Evolutionary conservation across 2,113 vertebrate genomes (phyloP).

Genomic region (Odobenus rosmarus): DNA sequence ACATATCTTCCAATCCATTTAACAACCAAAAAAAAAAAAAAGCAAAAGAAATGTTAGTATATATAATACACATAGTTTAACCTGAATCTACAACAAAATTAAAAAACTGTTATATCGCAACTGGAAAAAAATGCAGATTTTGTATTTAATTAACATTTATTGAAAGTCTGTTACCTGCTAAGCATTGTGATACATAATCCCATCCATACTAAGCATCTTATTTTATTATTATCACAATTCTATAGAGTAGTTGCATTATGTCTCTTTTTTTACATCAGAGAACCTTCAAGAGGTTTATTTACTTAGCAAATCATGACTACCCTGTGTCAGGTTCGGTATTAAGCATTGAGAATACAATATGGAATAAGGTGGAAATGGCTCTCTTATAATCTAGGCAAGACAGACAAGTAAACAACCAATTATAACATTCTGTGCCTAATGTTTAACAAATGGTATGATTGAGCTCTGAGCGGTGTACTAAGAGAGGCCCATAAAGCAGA

Average conservation of each 20-base stretch:
- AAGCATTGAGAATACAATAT: neutral
- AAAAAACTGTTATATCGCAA: neutral
- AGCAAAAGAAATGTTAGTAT: neutral
- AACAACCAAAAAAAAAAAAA: neutral
- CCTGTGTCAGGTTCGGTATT: neutral
- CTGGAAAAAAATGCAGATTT: neutral
- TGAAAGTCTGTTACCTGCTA: neutral
- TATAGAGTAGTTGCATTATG: neutral
- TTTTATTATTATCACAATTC: neutral
- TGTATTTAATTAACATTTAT: neutral
- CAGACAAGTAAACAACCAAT: neutral
- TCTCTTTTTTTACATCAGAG: neutral
- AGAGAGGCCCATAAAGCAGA: neutral
- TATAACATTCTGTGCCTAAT: neutral
- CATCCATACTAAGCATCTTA: neutral
- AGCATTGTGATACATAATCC: neutral
- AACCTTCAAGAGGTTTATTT: neutral
- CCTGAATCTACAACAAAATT: neutral
- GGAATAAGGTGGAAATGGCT: neutral
- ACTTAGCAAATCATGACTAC: neutral
- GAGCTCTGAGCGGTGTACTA: neutral
- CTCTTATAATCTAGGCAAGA: neutral
- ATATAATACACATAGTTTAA: neutral
- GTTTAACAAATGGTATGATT: neutral
- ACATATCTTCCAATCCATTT: slow-evolving; percentile 4